A percentile compares a stretch with the other conserved stretches of the same genome.
Conservation (phyloP, 2,113 vertebrate species). For the Corvus hawaiiensis region DNA sequence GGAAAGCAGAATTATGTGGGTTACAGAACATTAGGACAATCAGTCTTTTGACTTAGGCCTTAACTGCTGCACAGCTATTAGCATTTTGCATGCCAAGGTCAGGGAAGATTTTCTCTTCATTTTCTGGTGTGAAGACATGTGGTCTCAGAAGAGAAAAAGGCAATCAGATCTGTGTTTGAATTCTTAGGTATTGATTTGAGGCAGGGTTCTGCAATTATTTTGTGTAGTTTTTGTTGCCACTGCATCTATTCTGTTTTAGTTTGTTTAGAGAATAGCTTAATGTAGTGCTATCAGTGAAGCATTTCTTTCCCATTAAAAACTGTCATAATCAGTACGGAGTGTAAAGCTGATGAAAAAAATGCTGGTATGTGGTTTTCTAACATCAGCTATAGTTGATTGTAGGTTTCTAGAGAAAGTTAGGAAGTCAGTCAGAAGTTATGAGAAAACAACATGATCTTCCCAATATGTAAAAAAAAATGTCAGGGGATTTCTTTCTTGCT, state of each 20-base stretch:
- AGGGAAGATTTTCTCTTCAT: neutral
- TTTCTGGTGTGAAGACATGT: neutral
- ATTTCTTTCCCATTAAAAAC: neutral
- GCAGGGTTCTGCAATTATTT: neutral
- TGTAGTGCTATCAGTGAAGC: neutral
- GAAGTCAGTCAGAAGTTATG: neutral
- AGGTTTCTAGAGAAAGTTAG: neutral
- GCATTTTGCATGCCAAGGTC: neutral
- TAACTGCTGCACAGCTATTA: neutral
- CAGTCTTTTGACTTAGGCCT: neutral
- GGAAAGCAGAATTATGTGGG: neutral
- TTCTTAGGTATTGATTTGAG: neutral
- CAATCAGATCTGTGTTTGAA: neutral
- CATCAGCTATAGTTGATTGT: neutral
- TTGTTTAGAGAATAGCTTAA: neutral
- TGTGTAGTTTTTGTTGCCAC: neutral
- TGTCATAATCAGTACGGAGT: neutral
- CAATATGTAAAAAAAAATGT: neutral
- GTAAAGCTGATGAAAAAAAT: neutral
- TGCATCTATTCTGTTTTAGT: neutral
- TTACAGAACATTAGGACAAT: neutral
- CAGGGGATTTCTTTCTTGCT: neutral
- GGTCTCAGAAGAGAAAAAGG: neutral
- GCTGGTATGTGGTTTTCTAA: neutral
- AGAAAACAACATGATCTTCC: neutral